Base-by-base conservation (phyloP, 2,888 invertebrate species). In the Andrena chrysosceles region DNA sequence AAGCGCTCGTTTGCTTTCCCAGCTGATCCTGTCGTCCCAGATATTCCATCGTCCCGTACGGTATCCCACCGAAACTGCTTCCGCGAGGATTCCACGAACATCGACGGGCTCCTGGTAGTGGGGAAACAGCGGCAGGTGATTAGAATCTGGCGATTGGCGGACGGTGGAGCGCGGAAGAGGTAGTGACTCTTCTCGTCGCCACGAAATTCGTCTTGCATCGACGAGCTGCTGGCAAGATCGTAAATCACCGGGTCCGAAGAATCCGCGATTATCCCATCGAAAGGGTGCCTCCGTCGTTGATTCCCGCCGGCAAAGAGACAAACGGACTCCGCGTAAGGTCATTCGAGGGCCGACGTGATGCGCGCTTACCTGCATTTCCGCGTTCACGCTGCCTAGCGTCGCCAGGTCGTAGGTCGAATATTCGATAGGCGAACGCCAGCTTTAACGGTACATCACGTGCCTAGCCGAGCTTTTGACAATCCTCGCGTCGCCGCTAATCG, bases 401-500 rank as follows among this genome's bases (percentile, higher is more conserved):
- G 76, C 56, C 62, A 66, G 88, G 88, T 88, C 88, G 76, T 63
- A 87, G 88, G 88, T 88, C 86, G 87, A 88, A 88, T 88, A 88
- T 88, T 88, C 83, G 88, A 88, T 89, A 87, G 89, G 89, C 85
- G 85, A 84, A 85, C 81, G 83, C 81, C 89, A 77, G 79, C 59
- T 86, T 42, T 88, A 88, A 88, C 88, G 88, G 88, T 88, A 88
- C 81, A 84, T 82, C 83, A 81, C 86, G 89, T 86, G 87, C 86
- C 86, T 79, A 82, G 73, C 74, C 85, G 85, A 73, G 83, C 84
- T 88, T 88, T 88, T 87, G 88, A 88, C 88, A 88, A 87, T 89
- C 82, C 87, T 71, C 20, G 56, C 81, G 78, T 81, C 71, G 81
- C 64, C 76, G 78, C 79, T 86, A 85, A 88, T 88, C 70, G 85